Base-by-base conservation (phyloP, 1,140 invertebrate genomes). In the Lamellibrachia luymesi region DNA sequence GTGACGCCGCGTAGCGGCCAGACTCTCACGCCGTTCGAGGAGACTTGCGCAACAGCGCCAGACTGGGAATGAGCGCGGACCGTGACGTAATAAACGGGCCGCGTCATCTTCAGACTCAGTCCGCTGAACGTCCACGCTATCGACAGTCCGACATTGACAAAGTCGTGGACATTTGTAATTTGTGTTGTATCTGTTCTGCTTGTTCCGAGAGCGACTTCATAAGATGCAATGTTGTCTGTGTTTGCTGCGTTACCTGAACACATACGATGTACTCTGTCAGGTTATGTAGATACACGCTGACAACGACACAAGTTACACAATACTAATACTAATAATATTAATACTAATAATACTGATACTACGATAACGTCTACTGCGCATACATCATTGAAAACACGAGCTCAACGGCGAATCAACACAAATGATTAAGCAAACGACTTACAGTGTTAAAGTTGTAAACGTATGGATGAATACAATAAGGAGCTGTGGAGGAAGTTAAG, bases 51-150 rank as follows among this genome's bases (percentile, higher is more conserved):
- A 80, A 91, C 92, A 0, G 95, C 92, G 50, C 93, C 94, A 1
- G 94, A 93, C 52, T 91, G 93, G 93, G 95, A 95, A 93, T 94
- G 93, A 8, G 95, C 95, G 22, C 94, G 93, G 8, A 95, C 95
- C 4, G 95, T 95, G 93, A 95, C 94, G 93, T 95, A 95, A 89
- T 95, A 95, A 10, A 80, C 64, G 25, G 64, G 7, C 4, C 13
- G 25, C 1, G 6, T 56, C 1, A 0, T 80, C 64, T 10, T 80
- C 64, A 80, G 13, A 17, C 17, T 10, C 64, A 80, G 13, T 2
- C 64, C 8, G 13, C 2, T 80, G 17, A 80, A 80, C 17, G 64
- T 80, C 2, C 25, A 22, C 17, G 13, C 25, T 80, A 2, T 80
- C 8, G 13, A 4, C 13, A 80, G 64, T 80, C 64, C 64, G 13